These are phyloP conservation scores for Pao palembangensis DNA, from an alignment of 2,113 vertebrate species.

Conservation along the genomic window DNA sequence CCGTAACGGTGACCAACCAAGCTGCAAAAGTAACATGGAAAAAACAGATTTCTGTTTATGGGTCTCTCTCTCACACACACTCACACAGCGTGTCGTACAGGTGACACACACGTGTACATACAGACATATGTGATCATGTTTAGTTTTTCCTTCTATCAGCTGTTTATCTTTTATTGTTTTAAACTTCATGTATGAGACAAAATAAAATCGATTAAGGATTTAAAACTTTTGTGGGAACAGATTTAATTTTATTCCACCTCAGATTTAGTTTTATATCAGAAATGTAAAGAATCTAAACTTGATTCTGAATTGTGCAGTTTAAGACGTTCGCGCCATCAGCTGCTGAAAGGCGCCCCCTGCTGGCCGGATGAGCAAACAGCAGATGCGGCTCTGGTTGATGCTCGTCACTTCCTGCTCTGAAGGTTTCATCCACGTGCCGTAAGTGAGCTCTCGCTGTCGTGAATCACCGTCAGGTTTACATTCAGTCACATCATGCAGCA, in stretches of 20 bases:
- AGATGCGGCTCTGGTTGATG: not conserved
- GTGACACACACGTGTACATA: not conserved
- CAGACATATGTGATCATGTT: not conserved
- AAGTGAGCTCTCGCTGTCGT: too few relatives aligned
- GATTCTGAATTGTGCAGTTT: not conserved
- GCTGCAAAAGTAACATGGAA: not conserved
- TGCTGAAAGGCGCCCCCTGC: not conserved
- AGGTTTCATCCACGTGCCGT: too few relatives aligned
- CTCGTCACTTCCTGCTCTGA: too few relatives aligned
- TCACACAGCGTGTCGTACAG: not conserved
- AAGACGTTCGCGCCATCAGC: not conserved
- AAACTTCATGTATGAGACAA: constrained; percentile 12
- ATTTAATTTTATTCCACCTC: not conserved
- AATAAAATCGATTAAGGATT: constrained; percentile 4
- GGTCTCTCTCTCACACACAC: too few relatives aligned
- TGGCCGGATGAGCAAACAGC: not conserved
- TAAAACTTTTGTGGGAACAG: constrained; percentile 25
- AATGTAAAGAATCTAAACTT: not conserved
- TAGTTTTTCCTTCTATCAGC: too few relatives aligned
- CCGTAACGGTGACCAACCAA: not conserved
- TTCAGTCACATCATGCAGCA: too few relatives aligned
- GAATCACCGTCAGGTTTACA: too few relatives aligned
- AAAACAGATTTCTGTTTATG: too few relatives aligned
- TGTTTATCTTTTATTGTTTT: too few relatives aligned
- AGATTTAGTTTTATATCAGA: not conserved